Evolutionary conservation across 2,888 invertebrate genomes (phyloP), one percentile per base, ranked within the genome.

Genomic region (Polyommatus icarus): DNA sequence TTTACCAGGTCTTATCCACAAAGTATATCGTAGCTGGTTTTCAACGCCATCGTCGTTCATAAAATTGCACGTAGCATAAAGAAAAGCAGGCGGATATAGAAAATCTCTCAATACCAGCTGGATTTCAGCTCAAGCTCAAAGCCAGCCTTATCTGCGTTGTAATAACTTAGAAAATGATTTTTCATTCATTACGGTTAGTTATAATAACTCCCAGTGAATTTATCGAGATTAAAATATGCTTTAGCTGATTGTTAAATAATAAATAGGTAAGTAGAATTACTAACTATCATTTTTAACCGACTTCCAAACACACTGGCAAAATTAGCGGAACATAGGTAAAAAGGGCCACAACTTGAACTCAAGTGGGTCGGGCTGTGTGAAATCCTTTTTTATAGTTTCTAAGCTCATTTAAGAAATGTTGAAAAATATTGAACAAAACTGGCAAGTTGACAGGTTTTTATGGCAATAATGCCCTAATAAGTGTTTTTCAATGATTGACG

Each of bases 81-180:
- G 93, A 92, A 89, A 93, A 91, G 87, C 92, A 86, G 88, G 89
- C 93, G 93, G 93, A 93, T 94, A 93, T 93, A 93, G 93, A 91
- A 93, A 92, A 93, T 91, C 92, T 88, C 89, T 93, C 93, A 93
- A 92, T 93, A 92, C 91, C 90, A 88, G 86, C 86, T 82, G 79
- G 81, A 89, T 86, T 87, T 86, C 86, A 88, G 87, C 89, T 91
- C 90, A 91, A 88, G 87, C 89, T 91, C 90, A 91, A 89, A 91
- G 91, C 87, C 83, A 80, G 91, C 87, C 83, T 81, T 84, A 83
- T 86, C 89, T 88, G 85, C 84, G 86, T 85, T 86, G 87, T 90
- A 91, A 90, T 90, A 90, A 89, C 90, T 88, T 85, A 84, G 83
- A 81, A 80, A 81, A 81, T 81, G 77, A 80, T 79, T 79, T 81